These are phyloP conservation scores for Conopomorpha cramerella DNA, from an alignment of 1,140 invertebrate genomes.

Conservation along the genomic window DNA sequence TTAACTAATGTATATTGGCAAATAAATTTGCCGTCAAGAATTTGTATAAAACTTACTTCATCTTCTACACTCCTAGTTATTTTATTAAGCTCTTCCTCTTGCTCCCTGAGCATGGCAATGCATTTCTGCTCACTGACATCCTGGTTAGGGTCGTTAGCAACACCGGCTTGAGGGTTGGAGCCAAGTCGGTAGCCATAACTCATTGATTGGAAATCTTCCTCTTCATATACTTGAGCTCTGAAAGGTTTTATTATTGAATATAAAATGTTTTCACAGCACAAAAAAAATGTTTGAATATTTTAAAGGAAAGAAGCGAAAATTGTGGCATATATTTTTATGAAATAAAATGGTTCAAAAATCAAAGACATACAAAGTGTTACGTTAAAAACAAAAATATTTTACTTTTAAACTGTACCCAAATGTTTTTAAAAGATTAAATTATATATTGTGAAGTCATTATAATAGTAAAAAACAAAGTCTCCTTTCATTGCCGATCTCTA, in stretches of 20 bases:
- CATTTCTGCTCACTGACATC: slow-evolving; percentile 85
- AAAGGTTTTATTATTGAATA: too few relatives aligned
- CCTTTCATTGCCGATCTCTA: too few relatives aligned
- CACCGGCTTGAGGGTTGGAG: slow-evolving; percentile 48
- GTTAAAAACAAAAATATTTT: too few relatives aligned
- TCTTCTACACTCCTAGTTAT: slow-evolving; percentile 67
- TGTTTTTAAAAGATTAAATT: neutral
- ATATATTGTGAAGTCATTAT: neutral
- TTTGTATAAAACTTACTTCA: slow-evolving; percentile 25
- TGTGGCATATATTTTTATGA: too few relatives aligned
- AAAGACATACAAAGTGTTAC: too few relatives aligned
- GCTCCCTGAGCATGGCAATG: slow-evolving; percentile 83
- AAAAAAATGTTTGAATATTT: too few relatives aligned
- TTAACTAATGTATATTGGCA: neutral
- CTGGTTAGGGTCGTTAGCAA: slow-evolving; percentile 50
- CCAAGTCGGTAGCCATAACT: slow-evolving; percentile 90
- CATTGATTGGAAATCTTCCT: slow-evolving; percentile 95
- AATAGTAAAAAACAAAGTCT: too few relatives aligned
- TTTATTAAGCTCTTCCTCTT: slow-evolving; percentile 88
- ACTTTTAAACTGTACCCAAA: too few relatives aligned
- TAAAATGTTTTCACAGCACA: too few relatives aligned
- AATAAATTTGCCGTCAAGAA: neutral
- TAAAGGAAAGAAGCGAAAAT: too few relatives aligned
- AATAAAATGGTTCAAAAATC: too few relatives aligned
- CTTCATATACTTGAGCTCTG: slow-evolving; percentile 85